phyloP scores from a whole-genome alignment of 2,888 invertebrate species.

The Heliothis peltigera region DNA sequence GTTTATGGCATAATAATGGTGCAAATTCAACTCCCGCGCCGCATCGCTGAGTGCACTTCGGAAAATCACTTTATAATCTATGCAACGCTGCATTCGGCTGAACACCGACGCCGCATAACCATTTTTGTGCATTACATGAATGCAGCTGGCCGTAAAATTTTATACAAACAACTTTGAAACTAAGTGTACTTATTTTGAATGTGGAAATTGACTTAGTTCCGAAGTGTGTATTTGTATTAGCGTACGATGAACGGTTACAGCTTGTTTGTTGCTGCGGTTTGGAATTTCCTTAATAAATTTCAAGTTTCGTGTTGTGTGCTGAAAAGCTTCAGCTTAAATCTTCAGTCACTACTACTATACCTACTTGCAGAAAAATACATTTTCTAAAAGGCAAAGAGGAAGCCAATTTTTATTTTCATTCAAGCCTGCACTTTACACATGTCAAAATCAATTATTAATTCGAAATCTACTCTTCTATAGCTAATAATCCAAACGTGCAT shows the following conservation, averaged over 20 bases:
- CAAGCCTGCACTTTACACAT: too few species aligned
- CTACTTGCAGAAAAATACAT: too few species aligned
- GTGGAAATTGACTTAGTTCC: slow-evolving; percentile 48
- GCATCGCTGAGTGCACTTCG: slow-evolving; percentile 75
- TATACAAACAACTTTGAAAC: slow-evolving; percentile 56
- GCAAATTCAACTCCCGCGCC: slow-evolving; percentile 62
- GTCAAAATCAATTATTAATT: not conserved
- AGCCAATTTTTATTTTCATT: too few species aligned
- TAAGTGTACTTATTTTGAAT: slow-evolving; percentile 52
- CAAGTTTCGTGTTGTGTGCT: not conserved
- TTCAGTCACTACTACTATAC: not conserved
- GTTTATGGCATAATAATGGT: slow-evolving; percentile 71
- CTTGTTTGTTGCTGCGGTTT: slow-evolving; percentile 4
- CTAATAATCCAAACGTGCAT: slow-evolving; percentile 1
- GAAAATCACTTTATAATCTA: slow-evolving; percentile 83
- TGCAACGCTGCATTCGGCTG: slow-evolving; percentile 67
- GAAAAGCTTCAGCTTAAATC: not conserved
- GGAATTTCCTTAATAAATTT: slow-evolving; percentile 12
- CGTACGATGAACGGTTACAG: slow-evolving; percentile 31
- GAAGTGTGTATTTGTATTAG: slow-evolving; percentile 34
- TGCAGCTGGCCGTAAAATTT: slow-evolving; percentile 67
- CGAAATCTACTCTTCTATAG: slow-evolving; percentile 20
- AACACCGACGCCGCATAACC: slow-evolving; percentile 64
- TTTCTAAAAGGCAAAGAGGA: too few species aligned
- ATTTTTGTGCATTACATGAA: slow-evolving; percentile 70